These are phyloP conservation scores for Heterohyrax brucei DNA, from an alignment of 2,797 vertebrate genomes.

Conservation along the genomic window DNA sequence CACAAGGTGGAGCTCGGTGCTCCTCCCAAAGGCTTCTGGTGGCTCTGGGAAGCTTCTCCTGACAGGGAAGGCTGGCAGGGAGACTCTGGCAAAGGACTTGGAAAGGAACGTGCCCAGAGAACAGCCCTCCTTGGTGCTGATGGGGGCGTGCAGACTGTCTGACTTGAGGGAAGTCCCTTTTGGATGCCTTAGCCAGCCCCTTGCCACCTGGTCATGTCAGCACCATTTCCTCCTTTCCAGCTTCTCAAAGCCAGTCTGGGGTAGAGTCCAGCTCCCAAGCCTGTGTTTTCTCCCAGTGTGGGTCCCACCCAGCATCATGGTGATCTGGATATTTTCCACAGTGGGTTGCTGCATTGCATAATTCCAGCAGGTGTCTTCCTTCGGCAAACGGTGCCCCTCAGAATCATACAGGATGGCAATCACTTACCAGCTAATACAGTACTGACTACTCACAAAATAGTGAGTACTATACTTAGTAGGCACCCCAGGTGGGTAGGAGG, in stretches of 20 bases:
- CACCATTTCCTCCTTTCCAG: neutral
- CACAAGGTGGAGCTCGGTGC: constrained; percentile 19
- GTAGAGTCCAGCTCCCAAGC: neutral
- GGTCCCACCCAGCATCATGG: neutral
- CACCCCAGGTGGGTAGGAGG: neutral
- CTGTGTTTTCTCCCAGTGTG: neutral
- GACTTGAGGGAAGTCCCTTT: neutral
- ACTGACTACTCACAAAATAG: too few relatives aligned
- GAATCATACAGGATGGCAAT: neutral
- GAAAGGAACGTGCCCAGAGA: neutral
- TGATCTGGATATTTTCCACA: neutral
- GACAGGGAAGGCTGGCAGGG: neutral
- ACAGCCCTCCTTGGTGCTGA: neutral
- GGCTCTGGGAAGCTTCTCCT: neutral
- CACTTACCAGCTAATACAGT: neutral
- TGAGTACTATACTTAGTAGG: neutral
- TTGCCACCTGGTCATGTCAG: neutral
- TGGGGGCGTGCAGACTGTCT: neutral
- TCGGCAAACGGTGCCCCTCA: neutral
- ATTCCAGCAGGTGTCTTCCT: neutral
- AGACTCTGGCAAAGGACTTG: constrained; percentile 17
- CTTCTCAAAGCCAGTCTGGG: neutral
- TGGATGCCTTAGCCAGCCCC: neutral
- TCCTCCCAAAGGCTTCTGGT: neutral
- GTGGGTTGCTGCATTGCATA: neutral